Conservation (phyloP, 2,113 vertebrate genomes). For the Nesoenas mayeri region DNA sequence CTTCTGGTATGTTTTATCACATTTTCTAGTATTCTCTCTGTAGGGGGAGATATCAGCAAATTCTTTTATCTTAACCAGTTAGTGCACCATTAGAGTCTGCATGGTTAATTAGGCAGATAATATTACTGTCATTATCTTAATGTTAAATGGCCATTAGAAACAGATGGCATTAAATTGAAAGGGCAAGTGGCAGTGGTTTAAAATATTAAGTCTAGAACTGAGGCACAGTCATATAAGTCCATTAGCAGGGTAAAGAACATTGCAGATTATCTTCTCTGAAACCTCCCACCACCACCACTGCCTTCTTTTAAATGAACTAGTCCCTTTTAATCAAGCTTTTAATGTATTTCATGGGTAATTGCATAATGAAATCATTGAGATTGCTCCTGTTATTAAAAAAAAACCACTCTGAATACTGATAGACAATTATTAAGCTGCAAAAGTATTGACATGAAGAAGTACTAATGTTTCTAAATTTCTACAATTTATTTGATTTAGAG, state of each 20-base stretch:
- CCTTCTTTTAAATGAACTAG: constrained; percentile 24
- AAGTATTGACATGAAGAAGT: constrained; percentile 65
- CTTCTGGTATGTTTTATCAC: constrained; percentile 58
- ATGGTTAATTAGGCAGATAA: constrained; percentile 75
- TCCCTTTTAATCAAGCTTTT: constrained; percentile 66
- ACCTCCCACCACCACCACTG: not conserved
- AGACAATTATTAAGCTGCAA: constrained; percentile 57
- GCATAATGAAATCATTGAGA: constrained; percentile 61
- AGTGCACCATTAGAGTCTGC: constrained; percentile 71
- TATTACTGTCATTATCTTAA: constrained; percentile 76
- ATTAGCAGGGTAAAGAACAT: constrained; percentile 74
- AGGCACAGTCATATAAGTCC: constrained; percentile 57
- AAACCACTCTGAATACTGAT: constrained; percentile 54
- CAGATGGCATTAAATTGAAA: constrained; percentile 67
- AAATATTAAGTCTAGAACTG: constrained; percentile 45
- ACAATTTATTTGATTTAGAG: constrained; percentile 33
- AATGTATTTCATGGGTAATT: constrained; percentile 70
- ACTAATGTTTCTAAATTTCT: constrained; percentile 41
- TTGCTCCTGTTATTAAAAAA: constrained; percentile 57
- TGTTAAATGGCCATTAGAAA: constrained; percentile 77
- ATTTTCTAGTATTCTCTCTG: constrained; percentile 57
- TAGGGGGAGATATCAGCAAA: constrained; percentile 70
- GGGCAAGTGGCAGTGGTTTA: constrained; percentile 43
- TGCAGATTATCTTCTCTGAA: constrained; percentile 52
- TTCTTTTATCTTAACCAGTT: constrained; percentile 79